Evolutionary conservation across 92 coral and sea anemone genomes (phyloP).

Genomic region (Zoanthus gigantus): DNA sequence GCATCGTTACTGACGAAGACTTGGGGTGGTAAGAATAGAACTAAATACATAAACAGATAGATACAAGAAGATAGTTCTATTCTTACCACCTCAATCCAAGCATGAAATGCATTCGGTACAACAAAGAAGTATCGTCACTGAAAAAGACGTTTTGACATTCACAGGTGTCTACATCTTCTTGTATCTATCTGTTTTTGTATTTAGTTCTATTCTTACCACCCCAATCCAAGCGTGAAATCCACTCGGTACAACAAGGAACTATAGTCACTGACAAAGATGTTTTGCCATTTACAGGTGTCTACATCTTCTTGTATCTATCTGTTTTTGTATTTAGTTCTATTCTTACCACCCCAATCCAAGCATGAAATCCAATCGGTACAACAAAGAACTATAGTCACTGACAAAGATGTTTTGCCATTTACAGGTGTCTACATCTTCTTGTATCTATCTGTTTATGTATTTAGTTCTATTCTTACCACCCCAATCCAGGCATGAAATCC

Average conservation of each 20-base stretch:
- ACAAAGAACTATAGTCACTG: not conserved
- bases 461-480: slow-evolving; percentile 11
- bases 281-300: not conserved
- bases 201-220: not conserved
- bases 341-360: slow-evolving; percentile 22
- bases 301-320: not conserved
- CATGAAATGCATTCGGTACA: slow-evolving; percentile 38
- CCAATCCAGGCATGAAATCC: slow-evolving; percentile 44
- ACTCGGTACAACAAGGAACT: slow-evolving; percentile 15
- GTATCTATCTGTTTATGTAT: not conserved
- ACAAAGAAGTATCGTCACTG: not conserved
- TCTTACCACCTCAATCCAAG: slow-evolving; percentile 20
- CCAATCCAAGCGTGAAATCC: slow-evolving; percentile 35
- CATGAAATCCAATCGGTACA: slow-evolving; percentile 39
- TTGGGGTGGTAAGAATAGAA: slow-evolving; percentile 19
- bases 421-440: not conserved
- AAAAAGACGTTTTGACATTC: not conserved
- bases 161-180: not conserved
- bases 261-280: not conserved
- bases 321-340: not conserved
- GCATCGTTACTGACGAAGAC: not conserved
- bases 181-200: not conserved
- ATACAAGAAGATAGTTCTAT: not conserved
- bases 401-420: not conserved
- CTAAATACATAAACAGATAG: not conserved